A percentile compares a stretch with the other conserved stretches of the same genome.
Evolutionary conservation across 2,797 vertebrate genomes (phyloP).

Genomic region (Phataginus tricuspis): DNA sequence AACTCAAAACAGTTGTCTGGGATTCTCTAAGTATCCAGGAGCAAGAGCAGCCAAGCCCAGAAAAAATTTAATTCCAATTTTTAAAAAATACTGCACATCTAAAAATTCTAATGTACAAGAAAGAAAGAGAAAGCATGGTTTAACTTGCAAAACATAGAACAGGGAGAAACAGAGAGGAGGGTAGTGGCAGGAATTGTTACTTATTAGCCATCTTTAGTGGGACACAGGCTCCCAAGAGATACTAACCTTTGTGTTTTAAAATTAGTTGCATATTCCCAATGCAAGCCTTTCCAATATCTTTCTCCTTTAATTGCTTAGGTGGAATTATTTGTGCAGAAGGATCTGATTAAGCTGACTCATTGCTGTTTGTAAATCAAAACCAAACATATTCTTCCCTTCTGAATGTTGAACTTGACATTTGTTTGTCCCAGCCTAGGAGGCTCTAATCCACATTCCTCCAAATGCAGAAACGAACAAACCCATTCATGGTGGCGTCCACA

Average conservation of each 20-base stretch:
- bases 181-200: neutral
- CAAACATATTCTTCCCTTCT: conserved; percentile 38
- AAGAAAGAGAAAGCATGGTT: neutral
- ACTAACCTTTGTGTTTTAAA: conserved; percentile 47
- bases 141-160: conserved; percentile 14
- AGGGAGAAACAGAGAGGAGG: neutral
- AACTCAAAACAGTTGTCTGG: conserved; percentile 5
- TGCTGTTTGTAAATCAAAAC: conserved; percentile 68
- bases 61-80: conserved; percentile 15
- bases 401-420: conserved; percentile 60
- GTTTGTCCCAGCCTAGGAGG: neutral
- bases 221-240: conserved; percentile 6
- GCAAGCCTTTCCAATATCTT: conserved; percentile 20
- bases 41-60: neutral
- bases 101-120: conserved; percentile 8
- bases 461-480: neutral
- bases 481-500: neutral
- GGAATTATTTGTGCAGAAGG: conserved; percentile 58
- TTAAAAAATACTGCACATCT: conserved; percentile 14
- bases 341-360: conserved; percentile 62
- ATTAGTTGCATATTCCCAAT: neutral
- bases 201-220: neutral
- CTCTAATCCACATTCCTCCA: neutral
- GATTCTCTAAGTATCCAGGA: neutral
- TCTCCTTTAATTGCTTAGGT: conserved; percentile 58